phyloP scores from a whole-genome alignment of 2,888 invertebrate genomes.

The Polyommatus iphigenia region DNA sequence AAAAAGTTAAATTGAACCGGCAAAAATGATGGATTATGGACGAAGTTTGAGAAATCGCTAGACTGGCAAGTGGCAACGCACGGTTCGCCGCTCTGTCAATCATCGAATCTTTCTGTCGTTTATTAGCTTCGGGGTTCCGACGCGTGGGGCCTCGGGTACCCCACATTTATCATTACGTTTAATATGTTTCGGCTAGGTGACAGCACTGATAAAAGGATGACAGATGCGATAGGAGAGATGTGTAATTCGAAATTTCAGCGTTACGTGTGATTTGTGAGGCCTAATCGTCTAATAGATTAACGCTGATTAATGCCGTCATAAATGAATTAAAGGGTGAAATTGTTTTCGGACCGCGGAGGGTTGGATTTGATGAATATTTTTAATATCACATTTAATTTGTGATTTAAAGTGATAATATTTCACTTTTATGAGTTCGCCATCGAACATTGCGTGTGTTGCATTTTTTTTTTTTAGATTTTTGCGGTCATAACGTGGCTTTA shows the following conservation, averaged over 20 bases:
- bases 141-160: conserved; percentile 53
- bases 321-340: conserved; percentile 33
- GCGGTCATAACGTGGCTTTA: no score
- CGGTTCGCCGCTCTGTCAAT: conserved; percentile 59
- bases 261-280: conserved; percentile 42
- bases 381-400: neutral
- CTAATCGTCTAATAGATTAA: conserved; percentile 38
- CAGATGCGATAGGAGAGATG: conserved; percentile 52
- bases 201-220: conserved; percentile 47
- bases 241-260: conserved; percentile 43
- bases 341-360: neutral
- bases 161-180: conserved; percentile 76
- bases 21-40: conserved; percentile 39
- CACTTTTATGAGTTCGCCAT: neutral
- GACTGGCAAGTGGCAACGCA: conserved; percentile 47
- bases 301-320: conserved; percentile 27
- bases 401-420: conserved; percentile 16
- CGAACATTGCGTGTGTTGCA: no score
- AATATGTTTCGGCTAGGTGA: conserved; percentile 72
- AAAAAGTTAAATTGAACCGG: conserved; percentile 34
- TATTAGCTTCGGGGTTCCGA: conserved; percentile 59
- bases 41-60: conserved; percentile 44
- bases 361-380: neutral
- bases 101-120: conserved; percentile 62
- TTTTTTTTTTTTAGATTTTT: no score